phyloP scores from a whole-genome alignment of 1,140 invertebrate species.

The Aphelenchoides fujianensis region DNA sequence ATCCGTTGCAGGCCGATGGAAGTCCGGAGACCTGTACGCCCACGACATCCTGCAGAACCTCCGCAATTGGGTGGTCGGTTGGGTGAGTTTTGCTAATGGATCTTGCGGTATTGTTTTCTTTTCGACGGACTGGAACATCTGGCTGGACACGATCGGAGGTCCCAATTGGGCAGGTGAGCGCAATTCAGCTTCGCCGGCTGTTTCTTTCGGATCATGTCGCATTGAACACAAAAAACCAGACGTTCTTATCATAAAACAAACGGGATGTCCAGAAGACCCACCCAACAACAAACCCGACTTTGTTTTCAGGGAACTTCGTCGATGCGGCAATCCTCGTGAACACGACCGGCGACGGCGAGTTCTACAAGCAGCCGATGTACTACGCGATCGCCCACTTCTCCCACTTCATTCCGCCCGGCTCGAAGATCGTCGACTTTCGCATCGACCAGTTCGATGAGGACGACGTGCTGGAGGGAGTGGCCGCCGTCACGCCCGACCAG shows the following conservation, averaged over 20 bases:
- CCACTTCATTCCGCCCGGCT: conserved; percentile 36
- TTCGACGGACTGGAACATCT: conserved; percentile 75
- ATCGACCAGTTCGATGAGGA: conserved; percentile 24
- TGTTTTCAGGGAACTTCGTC: background rate
- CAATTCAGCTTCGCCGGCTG: background rate
- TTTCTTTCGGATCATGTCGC: conserved; percentile 64
- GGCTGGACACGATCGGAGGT: conserved; percentile 76
- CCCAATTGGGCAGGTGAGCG: conserved; percentile 68
- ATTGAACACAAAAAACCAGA: no score
- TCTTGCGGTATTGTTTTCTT: background rate
- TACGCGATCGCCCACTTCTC: conserved; percentile 75
- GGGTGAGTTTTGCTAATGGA: conserved; percentile 16
- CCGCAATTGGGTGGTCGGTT: conserved; percentile 66
- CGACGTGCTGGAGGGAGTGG: conserved; percentile 10
- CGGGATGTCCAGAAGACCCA: no score
- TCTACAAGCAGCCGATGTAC: conserved; percentile 84
- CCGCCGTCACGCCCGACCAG: conserved; percentile 23
- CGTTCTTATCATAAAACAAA: no score
- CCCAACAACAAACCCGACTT: no score
- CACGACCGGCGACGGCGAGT: conserved; percentile 67
- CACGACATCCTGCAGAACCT: conserved; percentile 40
- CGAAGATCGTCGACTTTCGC: no score
- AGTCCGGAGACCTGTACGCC: conserved; percentile 20
- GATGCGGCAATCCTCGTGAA: conserved; percentile 65
- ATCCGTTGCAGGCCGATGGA: conserved; percentile 31